Percentiles rank a stretch among this genome's conserved stretches.
phyloP scores from a whole-genome alignment of 2,888 invertebrate species.

The Labia minor region DNA sequence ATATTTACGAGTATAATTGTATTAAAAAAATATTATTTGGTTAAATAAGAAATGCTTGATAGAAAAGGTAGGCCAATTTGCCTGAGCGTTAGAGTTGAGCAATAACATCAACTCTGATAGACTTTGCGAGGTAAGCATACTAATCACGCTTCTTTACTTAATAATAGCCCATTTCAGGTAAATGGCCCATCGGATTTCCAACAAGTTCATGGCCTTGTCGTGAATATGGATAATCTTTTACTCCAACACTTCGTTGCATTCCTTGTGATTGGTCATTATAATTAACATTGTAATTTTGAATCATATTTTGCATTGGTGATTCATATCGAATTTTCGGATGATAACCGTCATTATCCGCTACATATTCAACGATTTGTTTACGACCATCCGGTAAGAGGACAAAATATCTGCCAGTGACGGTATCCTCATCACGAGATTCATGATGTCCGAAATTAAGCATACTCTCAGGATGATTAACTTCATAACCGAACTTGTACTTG shows the following conservation, averaged over 20 bases:
- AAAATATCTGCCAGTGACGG: conserved; percentile 36
- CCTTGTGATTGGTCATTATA: not conserved
- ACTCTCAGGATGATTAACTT: not conserved
- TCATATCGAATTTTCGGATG: conserved; percentile 56
- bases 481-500: not conserved
- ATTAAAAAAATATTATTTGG: no score
- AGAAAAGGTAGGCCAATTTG: no score
- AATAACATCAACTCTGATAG: not conserved
- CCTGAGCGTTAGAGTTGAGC: no score
- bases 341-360: conserved; percentile 56
- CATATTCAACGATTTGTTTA: conserved; percentile 52
- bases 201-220: not conserved
- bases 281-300: not conserved
- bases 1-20: no score
- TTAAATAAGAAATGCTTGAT: no score
- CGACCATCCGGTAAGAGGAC: conserved; percentile 37
- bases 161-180: not conserved
- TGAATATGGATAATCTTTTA: not conserved
- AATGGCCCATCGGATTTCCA: not conserved
- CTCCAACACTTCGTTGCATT: not conserved
- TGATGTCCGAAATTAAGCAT: conserved; percentile 35
- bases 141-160: not conserved
- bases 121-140: not conserved
- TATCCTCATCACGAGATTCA: conserved; percentile 36
- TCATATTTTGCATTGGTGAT: conserved; percentile 28